Percentiles rank a stretch among this genome's conserved stretches.
Conservation (phyloP, 1,140 invertebrate genomes). For the Thaumatotibia leucotreta region DNA sequence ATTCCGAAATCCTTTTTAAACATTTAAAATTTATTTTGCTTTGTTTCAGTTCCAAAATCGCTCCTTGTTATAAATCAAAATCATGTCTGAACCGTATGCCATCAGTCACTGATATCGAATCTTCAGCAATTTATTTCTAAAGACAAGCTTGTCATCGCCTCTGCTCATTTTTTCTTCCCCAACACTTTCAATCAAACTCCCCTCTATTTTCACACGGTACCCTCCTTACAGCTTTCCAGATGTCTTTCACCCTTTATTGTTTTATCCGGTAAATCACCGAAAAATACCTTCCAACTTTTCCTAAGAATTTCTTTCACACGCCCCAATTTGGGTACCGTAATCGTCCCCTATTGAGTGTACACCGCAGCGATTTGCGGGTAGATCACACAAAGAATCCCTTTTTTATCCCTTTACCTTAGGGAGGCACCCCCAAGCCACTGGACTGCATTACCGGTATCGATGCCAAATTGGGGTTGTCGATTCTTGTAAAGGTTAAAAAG, state of each 20-base stretch:
- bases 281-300: slow-evolving; percentile 13
- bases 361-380: slow-evolving; percentile 56
- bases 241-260: slow-evolving; percentile 13
- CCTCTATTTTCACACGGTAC: not conserved
- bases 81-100: not conserved
- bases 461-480: slow-evolving; percentile 59
- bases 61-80: not conserved
- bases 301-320: slow-evolving; percentile 45
- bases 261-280: slow-evolving; percentile 12
- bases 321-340: slow-evolving; percentile 42
- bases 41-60: no score
- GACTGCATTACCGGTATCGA: slow-evolving; percentile 63
- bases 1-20: no score
- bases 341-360: slow-evolving; percentile 37
- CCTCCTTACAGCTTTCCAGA: slow-evolving; percentile 7
- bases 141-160: not conserved
- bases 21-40: no score
- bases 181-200: slow-evolving; percentile 4
- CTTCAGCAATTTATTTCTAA: not conserved
- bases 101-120: not conserved
- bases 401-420: slow-evolving; percentile 60
- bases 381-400: slow-evolving; percentile 60
- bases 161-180: not conserved
- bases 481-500: slow-evolving; percentile 28
- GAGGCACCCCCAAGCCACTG: slow-evolving; percentile 35